Percentiles rank a stretch among this genome's conserved stretches.
Conservation (phyloP, 2,797 vertebrate species). For the Clarias platycephalus region DNA sequence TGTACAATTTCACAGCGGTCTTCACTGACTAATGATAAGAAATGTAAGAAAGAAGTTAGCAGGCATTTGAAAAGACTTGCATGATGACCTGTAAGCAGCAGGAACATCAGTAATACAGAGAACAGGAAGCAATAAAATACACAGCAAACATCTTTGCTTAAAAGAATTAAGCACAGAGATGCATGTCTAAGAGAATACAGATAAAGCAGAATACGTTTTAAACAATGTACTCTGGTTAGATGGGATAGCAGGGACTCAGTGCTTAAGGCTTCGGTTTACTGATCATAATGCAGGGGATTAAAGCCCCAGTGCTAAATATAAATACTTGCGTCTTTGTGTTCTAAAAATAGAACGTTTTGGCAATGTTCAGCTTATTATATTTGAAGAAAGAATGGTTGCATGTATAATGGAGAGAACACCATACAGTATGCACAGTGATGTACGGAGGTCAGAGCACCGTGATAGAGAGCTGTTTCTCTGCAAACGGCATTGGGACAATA, state of each 20-base stretch:
- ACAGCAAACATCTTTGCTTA: background rate
- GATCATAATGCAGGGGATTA: background rate
- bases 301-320: background rate
- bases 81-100: background rate
- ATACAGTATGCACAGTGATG: slow-evolving; percentile 7
- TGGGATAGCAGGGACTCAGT: background rate
- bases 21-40: no score
- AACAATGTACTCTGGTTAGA: background rate
- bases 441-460: background rate
- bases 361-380: no score
- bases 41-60: no score
- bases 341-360: background rate
- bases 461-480: background rate
- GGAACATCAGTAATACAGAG: background rate
- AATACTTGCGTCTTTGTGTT: background rate
- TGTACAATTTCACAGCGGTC: background rate
- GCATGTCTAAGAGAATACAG: background rate
- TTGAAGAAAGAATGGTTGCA: background rate
- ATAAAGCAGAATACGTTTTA: background rate
- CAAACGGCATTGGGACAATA: background rate
- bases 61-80: no score
- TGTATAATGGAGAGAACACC: background rate
- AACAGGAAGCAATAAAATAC: background rate
- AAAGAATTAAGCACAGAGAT: background rate
- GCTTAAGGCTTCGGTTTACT: background rate